A percentile compares a stretch with the other conserved stretches of the same genome.
phyloP scores from a whole-genome alignment of 2,113 vertebrate species.

The Lophura nycthemera region DNA sequence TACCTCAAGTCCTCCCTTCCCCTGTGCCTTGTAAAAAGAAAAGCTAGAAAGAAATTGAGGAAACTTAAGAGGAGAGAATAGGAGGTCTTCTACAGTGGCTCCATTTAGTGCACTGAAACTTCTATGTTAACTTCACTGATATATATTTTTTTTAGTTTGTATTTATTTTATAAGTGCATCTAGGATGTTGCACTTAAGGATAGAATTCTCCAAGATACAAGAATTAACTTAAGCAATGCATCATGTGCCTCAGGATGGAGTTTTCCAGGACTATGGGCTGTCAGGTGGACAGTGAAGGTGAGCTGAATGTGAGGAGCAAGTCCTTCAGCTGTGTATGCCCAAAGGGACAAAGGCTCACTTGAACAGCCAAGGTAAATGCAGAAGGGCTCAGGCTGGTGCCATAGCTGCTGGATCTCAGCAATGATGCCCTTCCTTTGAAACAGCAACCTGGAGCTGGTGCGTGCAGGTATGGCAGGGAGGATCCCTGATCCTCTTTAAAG shows the following conservation, averaged over 20 bases:
- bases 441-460: background rate
- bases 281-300: too few species aligned
- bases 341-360: background rate
- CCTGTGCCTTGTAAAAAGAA: background rate
- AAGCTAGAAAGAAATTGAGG: background rate
- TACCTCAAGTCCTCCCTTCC: background rate
- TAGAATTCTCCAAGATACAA: background rate
- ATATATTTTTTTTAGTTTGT: background rate
- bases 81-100: background rate
- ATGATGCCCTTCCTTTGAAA: background rate
- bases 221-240: background rate
- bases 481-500: background rate
- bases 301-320: background rate
- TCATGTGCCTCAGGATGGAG: background rate
- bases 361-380: background rate
- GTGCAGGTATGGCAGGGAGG: background rate
- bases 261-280: too few species aligned
- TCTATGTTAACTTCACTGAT: background rate
- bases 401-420: fast-evolving
- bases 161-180: background rate
- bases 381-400: background rate
- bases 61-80: background rate
- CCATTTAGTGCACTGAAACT: background rate
- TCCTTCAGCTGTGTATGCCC: background rate
- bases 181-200: background rate